These are phyloP conservation scores for Coccyzus lansbergi DNA, from an alignment of 2,797 vertebrate genomes.

Conservation along the genomic window DNA sequence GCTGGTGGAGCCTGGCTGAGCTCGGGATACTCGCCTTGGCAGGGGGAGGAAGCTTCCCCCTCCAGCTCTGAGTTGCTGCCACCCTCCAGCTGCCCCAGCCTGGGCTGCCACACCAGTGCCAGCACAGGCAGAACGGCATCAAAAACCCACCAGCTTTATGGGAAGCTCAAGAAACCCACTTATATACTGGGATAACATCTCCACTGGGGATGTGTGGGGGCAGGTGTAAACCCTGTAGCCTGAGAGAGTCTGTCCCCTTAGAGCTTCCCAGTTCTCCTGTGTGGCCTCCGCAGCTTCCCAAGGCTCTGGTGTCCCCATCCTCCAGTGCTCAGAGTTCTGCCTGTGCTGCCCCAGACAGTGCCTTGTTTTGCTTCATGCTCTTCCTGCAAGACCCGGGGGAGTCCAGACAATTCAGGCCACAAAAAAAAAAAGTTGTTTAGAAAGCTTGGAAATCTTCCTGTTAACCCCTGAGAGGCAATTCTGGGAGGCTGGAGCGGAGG, in stretches of 20 bases:
- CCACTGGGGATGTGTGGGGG: fast-evolving
- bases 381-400: conserved; percentile 56
- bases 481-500: neutral
- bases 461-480: conserved; percentile 54
- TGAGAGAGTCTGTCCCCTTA: neutral
- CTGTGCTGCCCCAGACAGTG: neutral
- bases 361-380: conserved; percentile 53
- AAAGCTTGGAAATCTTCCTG: conserved; percentile 57
- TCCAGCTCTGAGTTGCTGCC: neutral
- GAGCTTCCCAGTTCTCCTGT: neutral
- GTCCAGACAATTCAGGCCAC: conserved; percentile 55
- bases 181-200: fast-evolving
- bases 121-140: neutral
- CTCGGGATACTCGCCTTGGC: fast-evolving
- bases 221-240: neutral
- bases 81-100: fast-evolving
- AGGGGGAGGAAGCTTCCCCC: neutral
- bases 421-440: conserved; percentile 45
- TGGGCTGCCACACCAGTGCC: neutral
- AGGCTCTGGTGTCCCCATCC: neutral
- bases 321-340: neutral
- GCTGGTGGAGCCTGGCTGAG: fast-evolving
- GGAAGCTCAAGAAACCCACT: neutral
- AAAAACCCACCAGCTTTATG: neutral
- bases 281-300: neutral